Evolutionary conservation across 2,113 vertebrate genomes (phyloP).

Genomic region (Axis porcinus): DNA sequence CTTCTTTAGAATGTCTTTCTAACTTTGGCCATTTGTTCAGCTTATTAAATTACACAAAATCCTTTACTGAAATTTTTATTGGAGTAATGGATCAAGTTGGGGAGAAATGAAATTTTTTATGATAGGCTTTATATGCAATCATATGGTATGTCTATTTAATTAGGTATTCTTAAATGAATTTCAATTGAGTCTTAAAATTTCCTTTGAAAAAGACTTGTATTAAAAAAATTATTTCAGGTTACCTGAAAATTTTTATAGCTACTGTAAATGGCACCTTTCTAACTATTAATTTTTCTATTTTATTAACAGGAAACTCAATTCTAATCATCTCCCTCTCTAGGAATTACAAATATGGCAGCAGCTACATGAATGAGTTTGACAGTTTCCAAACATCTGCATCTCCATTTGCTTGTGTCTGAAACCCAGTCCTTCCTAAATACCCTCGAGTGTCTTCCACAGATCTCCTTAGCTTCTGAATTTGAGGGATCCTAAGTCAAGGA

Average conservation of each 20-base stretch:
- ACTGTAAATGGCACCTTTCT: background rate
- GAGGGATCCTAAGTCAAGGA: too few relatives aligned
- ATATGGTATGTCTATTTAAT: background rate
- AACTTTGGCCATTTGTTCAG: background rate
- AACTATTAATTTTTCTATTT: background rate
- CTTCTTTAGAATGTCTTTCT: background rate
- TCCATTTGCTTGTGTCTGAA: background rate
- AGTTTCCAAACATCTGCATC: accelerated
- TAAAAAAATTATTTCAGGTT: background rate
- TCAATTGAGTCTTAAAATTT: background rate
- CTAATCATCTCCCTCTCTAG: background rate
- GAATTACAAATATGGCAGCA: too few relatives aligned
- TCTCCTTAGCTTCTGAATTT: background rate
- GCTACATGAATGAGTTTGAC: accelerated
- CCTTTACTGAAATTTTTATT: background rate
- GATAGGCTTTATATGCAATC: background rate
- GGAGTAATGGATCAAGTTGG: background rate
- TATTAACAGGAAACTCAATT: background rate
- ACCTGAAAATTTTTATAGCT: background rate
- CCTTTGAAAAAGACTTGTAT: background rate
- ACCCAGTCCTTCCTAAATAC: background rate
- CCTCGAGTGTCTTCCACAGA: background rate
- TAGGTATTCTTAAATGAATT: background rate
- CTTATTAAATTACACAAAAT: background rate
- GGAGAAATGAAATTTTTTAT: background rate